phyloP scores from a whole-genome alignment of 92 coral and sea anemone genomes.

The Epizoanthus illoricatus region DNA sequence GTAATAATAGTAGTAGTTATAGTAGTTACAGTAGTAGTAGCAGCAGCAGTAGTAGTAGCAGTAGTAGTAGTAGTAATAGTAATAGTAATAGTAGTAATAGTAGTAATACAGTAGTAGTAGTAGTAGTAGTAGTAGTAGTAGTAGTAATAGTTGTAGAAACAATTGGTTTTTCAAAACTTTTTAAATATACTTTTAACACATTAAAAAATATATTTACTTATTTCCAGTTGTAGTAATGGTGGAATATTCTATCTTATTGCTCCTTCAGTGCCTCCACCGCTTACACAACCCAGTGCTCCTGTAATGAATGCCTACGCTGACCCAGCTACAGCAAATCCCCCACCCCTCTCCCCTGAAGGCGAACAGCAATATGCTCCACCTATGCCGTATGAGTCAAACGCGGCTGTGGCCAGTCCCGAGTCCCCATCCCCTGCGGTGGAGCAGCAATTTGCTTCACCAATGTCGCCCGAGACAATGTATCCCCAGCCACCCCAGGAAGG shows the following conservation, averaged over 20 bases:
- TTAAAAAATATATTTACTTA: not conserved
- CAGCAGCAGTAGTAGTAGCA: not conserved
- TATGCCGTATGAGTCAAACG: not conserved
- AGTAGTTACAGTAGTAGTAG: not conserved
- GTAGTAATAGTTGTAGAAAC: too few species aligned
- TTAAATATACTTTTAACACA: not conserved
- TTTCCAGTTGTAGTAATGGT: not conserved
- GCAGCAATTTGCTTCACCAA: constrained; percentile 14
- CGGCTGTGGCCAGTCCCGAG: constrained; percentile 23
- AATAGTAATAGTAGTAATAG: not conserved
- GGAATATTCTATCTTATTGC: not conserved
- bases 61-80: not conserved
- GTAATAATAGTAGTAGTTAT: not conserved
- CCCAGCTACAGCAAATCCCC: constrained; percentile 1
- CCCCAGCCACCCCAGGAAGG: constrained; percentile 32
- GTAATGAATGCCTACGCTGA: constrained; percentile 30
- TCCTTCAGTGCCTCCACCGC: constrained; percentile 25
- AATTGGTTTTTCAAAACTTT: too few species aligned
- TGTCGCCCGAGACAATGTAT: constrained; percentile 24
- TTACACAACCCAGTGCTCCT: not conserved
- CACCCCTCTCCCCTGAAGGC: not conserved
- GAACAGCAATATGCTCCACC: constrained; percentile 17
- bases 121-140: too few species aligned
- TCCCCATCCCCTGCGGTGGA: constrained; percentile 4
- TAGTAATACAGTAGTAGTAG: not conserved